Percentiles rank a stretch among this genome's conserved stretches.
phyloP scores from a whole-genome alignment of 2,888 invertebrate species.

The Phalera bucephala region DNA sequence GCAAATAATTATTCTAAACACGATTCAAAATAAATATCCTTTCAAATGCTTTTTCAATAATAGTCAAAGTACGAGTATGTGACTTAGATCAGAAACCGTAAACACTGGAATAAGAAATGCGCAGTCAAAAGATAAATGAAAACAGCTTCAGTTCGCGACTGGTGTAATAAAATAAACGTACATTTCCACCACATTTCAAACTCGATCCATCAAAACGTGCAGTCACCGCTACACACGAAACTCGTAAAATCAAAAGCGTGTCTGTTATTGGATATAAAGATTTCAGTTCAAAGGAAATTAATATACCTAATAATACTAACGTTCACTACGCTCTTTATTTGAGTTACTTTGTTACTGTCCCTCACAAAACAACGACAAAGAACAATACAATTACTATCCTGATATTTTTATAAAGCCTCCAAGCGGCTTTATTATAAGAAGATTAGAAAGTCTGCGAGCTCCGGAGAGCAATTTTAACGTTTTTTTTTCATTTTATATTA shows the following conservation, averaged over 20 bases:
- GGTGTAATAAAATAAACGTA: not conserved
- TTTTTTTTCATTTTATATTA: constrained; percentile 7
- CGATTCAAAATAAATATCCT: too few relatives aligned
- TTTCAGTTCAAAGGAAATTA: constrained; percentile 17
- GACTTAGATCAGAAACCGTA: too few relatives aligned
- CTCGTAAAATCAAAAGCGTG: constrained; percentile 16
- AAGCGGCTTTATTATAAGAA: constrained; percentile 24
- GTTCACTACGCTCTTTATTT: not conserved
- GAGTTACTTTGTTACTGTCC: not conserved
- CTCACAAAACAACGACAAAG: constrained; percentile 9
- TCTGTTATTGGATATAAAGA: constrained; percentile 23
- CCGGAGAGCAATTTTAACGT: constrained; percentile 9
- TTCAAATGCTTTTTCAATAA: too few relatives aligned
- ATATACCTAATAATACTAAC: constrained; percentile 9
- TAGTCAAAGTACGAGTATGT: too few relatives aligned
- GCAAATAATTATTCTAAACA: too few relatives aligned
- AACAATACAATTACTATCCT: constrained; percentile 17
- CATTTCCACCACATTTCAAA: constrained; percentile 7
- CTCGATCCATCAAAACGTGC: constrained; percentile 8
- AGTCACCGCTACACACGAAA: constrained; percentile 5
- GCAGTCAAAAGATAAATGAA: too few relatives aligned
- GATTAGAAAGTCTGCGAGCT: constrained; percentile 20
- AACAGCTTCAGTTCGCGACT: not conserved
- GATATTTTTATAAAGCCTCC: constrained; percentile 13
- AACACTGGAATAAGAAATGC: too few relatives aligned